phyloP scores from a whole-genome alignment of 2,888 invertebrate genomes.

The Scaptomyza polygonia region DNA sequence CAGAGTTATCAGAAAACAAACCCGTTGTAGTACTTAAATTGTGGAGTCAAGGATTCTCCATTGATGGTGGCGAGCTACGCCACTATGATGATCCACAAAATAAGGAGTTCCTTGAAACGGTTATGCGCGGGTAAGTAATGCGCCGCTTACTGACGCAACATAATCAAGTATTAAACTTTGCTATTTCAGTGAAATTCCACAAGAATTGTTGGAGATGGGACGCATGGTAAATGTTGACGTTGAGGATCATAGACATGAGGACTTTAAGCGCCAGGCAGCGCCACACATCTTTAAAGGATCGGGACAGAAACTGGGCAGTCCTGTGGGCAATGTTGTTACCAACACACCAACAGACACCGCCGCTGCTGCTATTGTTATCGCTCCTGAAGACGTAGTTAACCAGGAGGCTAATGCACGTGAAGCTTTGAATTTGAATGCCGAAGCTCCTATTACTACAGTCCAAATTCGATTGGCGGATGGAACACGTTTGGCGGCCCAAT shows the following conservation, averaged over 20 bases:
- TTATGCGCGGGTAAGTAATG: conserved; percentile 90
- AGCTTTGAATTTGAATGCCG: conserved; percentile 88
- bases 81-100: conserved; percentile 93
- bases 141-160: background rate
- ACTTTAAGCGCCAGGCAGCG: conserved; percentile 87
- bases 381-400: conserved; percentile 83
- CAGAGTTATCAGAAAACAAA: conserved; percentile 64
- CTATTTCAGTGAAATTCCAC: conserved; percentile 89
- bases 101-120: conserved; percentile 93
- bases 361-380: conserved; percentile 72
- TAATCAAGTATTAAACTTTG: background rate
- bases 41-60: conserved; percentile 97
- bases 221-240: conserved; percentile 94
- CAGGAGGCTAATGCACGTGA: conserved; percentile 88
- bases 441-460: conserved; percentile 91
- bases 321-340: conserved; percentile 85
- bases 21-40: conserved; percentile 89
- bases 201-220: conserved; percentile 88
- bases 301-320: conserved; percentile 94
- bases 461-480: conserved; percentile 95
- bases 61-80: conserved; percentile 94
- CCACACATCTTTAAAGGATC: conserved; percentile 91
- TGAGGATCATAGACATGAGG: conserved; percentile 95
- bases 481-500: conserved; percentile 92
- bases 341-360: conserved; percentile 65